Percentiles rank a stretch among this genome's conserved stretches.
phyloP scores from a whole-genome alignment of 2,888 invertebrate genomes.

The Piscicola geometra region DNA sequence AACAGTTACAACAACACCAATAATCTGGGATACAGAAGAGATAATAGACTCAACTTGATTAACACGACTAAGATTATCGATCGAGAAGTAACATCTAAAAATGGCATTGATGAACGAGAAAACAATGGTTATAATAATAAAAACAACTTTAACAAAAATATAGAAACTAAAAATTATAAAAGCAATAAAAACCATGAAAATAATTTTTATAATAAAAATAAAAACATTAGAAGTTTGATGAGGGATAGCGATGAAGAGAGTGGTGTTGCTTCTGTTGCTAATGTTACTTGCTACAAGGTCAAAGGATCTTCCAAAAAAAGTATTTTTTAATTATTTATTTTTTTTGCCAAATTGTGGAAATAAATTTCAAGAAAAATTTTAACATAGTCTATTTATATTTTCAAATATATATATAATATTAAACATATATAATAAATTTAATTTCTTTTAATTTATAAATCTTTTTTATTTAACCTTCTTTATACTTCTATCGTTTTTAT shows the following conservation, averaged over 20 bases:
- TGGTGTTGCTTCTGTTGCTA: not conserved
- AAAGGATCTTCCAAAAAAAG: not conserved
- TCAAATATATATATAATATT: too few relatives aligned
- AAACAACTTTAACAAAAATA: not conserved
- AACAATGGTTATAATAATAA: not conserved
- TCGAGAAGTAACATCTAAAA: not conserved
- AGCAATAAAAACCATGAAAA: too few relatives aligned
- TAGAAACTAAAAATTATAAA: not conserved
- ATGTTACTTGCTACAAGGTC: not conserved
- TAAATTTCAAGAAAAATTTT: too few relatives aligned
- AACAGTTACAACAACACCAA: too few relatives aligned
- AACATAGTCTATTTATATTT: too few relatives aligned
- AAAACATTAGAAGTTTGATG: not conserved
- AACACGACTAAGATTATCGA: too few relatives aligned
- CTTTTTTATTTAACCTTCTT: too few relatives aligned
- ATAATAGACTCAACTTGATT: not conserved
- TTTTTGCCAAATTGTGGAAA: too few relatives aligned
- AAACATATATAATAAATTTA: too few relatives aligned
- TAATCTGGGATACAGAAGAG: not conserved
- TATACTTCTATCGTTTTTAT: too few relatives aligned
- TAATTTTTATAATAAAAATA: too few relatives aligned
- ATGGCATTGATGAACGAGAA: not conserved
- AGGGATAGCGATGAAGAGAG: not conserved
- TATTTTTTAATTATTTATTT: not conserved
- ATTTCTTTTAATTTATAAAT: too few relatives aligned